Evolutionary conservation across 2,797 vertebrate species (phyloP).

Genomic region (Anguilla megastoma): DNA sequence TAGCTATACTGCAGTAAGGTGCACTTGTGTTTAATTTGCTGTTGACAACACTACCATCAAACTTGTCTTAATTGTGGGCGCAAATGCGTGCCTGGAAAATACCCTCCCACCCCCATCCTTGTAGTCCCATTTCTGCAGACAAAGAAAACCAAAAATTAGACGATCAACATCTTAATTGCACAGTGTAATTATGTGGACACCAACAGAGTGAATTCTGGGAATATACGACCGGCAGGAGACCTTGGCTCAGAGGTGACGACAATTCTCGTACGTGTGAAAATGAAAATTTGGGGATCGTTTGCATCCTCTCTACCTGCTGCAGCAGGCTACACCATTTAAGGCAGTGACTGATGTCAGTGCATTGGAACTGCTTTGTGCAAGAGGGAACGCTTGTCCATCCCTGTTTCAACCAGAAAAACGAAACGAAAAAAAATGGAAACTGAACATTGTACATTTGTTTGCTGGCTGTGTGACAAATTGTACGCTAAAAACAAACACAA

Average conservation of each 20-base stretch:
- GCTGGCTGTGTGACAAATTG: slow-evolving; percentile 5
- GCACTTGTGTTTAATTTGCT: neutral
- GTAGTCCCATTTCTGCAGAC: neutral
- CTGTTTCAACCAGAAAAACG: neutral
- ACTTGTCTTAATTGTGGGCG: neutral
- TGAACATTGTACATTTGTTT: neutral
- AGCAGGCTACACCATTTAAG: neutral
- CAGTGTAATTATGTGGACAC: slow-evolving; percentile 19
- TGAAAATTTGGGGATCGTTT: neutral
- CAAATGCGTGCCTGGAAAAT: neutral
- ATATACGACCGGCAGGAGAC: neutral
- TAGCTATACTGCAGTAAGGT: slow-evolving; percentile 10
- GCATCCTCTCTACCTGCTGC: neutral
- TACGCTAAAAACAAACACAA: neutral
- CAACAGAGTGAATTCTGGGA: slow-evolving; percentile 4
- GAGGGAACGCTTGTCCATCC: slow-evolving; percentile 11
- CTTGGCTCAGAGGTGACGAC: neutral
- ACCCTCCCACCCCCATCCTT: neutral
- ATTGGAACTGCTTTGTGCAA: slow-evolving; percentile 15
- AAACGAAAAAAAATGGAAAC: neutral
- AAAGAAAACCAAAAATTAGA: neutral
- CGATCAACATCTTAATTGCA: slow-evolving; percentile 3
- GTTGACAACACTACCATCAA: slow-evolving; percentile 5
- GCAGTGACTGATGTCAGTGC: slow-evolving; percentile 2
- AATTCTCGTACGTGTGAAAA: neutral